phyloP scores from a whole-genome alignment of 2,888 invertebrate genomes.

The Drosophila siamana region DNA sequence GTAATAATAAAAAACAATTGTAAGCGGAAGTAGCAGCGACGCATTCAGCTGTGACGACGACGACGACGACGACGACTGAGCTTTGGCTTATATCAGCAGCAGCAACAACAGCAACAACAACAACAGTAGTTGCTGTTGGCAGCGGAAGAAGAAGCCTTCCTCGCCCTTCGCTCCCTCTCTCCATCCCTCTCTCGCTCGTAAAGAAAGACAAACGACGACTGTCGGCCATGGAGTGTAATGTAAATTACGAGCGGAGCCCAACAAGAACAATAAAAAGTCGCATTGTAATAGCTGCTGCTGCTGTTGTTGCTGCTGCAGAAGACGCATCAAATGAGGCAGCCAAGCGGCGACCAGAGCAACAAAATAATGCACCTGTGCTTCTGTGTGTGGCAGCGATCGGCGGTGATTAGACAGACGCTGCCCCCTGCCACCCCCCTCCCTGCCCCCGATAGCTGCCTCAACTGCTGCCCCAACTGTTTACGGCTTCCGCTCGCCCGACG shows the following conservation, averaged over 20 bases:
- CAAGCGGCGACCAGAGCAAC: constrained; percentile 44
- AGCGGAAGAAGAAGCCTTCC: constrained; percentile 41
- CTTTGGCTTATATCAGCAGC: constrained; percentile 65
- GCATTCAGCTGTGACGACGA: constrained; percentile 75
- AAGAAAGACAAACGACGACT: constrained; percentile 73
- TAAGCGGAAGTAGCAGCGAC: constrained; percentile 74
- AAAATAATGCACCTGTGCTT: constrained; percentile 71
- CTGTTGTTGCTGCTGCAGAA: constrained; percentile 28
- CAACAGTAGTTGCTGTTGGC: constrained; percentile 7
- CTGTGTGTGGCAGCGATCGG: constrained; percentile 51
- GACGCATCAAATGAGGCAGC: constrained; percentile 63
- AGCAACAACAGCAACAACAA: constrained; percentile 18
- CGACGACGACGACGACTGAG: constrained; percentile 67
- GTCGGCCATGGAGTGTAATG: constrained; percentile 66
- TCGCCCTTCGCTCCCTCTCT: constrained; percentile 1
- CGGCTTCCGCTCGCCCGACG: constrained; percentile 68
- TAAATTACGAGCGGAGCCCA: constrained; percentile 71
- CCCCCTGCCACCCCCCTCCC: not conserved
- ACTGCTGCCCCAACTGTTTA: constrained; percentile 69
- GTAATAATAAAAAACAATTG: constrained; percentile 64
- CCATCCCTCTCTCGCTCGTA: constrained; percentile 29
- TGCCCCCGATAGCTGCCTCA: constrained; percentile 45
- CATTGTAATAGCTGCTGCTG: constrained; percentile 60
- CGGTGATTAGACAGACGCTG: constrained; percentile 58
- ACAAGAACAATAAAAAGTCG: constrained; percentile 71